Evolutionary conservation across 2,888 invertebrate genomes (phyloP), one percentile per base, ranked within the genome.

Genomic region (Tiliacea citrago): DNA sequence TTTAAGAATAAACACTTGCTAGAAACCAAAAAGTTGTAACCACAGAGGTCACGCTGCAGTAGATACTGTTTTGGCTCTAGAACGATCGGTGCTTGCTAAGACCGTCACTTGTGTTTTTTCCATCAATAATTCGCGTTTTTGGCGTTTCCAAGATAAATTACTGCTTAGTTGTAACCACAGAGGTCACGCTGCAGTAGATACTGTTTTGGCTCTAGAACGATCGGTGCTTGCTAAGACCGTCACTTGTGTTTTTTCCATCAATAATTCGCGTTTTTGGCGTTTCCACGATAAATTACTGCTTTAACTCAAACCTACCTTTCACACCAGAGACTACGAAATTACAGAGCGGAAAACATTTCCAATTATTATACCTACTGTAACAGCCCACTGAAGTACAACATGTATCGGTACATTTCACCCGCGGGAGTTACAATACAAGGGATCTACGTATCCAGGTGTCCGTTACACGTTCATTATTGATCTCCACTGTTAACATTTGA

Each of bases 401-500:
- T 18, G 18, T 60, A 63, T 57, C 8, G 6, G 12, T 55, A 70
- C 60, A 68, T 29, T 13, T 67, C 42, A 13, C 63, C 73, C 53
- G 55, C 51, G 81, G 81, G 63, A 21, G 57, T 61, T 45, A 55
- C 49, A n/a, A 55, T 45, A 55, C 49, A n/a, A 55, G 24, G 71
- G 68, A 72, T 78, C 62, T 65, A 53, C 13, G 35, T 67, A 63
- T 65, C 65, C 61, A 81, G 82, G 81, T 81, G 81, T 81, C 58
- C 18, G 57, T 69, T 68, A 57, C 68, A 53, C 5, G 55, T 74
- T 74, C 47, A 74, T 66, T 68, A 71, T 65, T 68, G 61, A 70
- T 82, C 77, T 69, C 57, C 66, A 60, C 65, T 58, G 57, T 35
- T n/a, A 70, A 68, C 55, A 68, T 77, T 76, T 62, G 69, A 62